Conservation (phyloP, 2,888 invertebrate species). For the Drosophila helvetica region DNA sequence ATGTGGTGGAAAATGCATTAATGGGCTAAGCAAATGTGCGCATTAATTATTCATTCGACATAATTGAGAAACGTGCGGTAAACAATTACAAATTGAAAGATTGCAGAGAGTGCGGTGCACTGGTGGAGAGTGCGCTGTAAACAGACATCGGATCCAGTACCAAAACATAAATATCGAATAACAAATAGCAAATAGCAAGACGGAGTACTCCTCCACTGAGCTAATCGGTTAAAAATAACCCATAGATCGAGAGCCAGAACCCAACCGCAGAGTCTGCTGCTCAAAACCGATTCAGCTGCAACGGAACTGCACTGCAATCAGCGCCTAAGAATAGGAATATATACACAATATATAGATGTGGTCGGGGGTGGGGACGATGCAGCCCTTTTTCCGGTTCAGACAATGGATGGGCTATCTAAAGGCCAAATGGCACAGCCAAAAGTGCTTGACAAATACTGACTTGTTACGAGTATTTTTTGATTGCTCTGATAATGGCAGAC, state of each 20-base stretch:
- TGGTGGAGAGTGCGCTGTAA: slow-evolving; percentile 15
- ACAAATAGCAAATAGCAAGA: background rate
- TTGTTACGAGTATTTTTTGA: slow-evolving; percentile 12
- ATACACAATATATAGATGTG: background rate
- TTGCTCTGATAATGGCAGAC: slow-evolving; percentile 35
- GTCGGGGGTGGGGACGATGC: background rate
- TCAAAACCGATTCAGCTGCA: slow-evolving; percentile 21
- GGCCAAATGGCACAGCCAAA: slow-evolving; percentile 25
- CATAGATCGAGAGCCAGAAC: background rate
- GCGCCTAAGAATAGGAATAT: slow-evolving; percentile 35
- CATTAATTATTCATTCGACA: slow-evolving; percentile 60
- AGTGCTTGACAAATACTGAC: slow-evolving; percentile 32
- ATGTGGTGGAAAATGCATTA: slow-evolving; percentile 63
- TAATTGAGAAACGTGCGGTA: slow-evolving; percentile 58
- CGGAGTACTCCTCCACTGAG: slow-evolving; percentile 22
- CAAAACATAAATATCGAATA: slow-evolving; percentile 42
- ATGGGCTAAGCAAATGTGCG: slow-evolving; percentile 48
- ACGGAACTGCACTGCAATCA: slow-evolving; percentile 38
- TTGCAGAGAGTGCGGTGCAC: slow-evolving; percentile 13
- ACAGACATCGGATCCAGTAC: slow-evolving; percentile 34
- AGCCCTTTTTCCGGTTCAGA: background rate
- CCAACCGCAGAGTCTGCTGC: slow-evolving; percentile 17
- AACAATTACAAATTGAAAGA: slow-evolving; percentile 45
- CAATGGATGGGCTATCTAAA: slow-evolving; percentile 13
- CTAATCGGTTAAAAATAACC: slow-evolving; percentile 54